A percentile compares a stretch with the other conserved stretches of the same genome.
phyloP scores from a whole-genome alignment of 1,140 invertebrate species.

The Drosophila erecta region DNA sequence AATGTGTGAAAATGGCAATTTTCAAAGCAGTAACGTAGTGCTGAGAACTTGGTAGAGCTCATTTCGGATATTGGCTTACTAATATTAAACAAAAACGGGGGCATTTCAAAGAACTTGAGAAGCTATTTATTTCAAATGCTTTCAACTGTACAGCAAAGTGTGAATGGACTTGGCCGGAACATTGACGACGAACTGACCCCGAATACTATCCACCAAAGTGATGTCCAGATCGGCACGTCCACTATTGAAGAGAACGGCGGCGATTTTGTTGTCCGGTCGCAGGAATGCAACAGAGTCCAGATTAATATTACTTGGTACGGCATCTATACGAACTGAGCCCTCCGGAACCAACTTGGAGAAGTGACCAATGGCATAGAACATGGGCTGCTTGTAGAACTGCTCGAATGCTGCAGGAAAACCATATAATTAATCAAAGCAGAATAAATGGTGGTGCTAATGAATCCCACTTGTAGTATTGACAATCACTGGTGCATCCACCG shows the following conservation, averaged over 20 bases:
- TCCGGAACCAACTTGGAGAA: slow-evolving; percentile 92
- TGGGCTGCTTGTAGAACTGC: slow-evolving; percentile 95
- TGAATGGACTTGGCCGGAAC: slow-evolving; percentile 77
- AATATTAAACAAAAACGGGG: no score
- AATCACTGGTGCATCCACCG: slow-evolving; percentile 92
- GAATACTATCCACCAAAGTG: slow-evolving; percentile 47
- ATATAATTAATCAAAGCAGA: background rate
- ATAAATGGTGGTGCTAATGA: no score
- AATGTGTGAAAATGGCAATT: slow-evolving; percentile 2
- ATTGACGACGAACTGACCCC: slow-evolving; percentile 59
- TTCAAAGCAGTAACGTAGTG: no score
- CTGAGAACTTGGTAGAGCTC: no score
- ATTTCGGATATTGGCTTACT: no score
- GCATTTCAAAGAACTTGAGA: no score
- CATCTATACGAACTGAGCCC: slow-evolving; percentile 86
- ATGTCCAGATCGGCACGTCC: slow-evolving; percentile 71
- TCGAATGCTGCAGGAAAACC: slow-evolving; percentile 55
- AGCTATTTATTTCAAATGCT: no score
- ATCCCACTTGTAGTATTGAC: slow-evolving; percentile 86
- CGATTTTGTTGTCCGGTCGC: slow-evolving; percentile 86
- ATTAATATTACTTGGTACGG: slow-evolving; percentile 59
- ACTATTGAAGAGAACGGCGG: slow-evolving; percentile 87
- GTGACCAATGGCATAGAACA: slow-evolving; percentile 94
- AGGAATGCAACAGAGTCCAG: slow-evolving; percentile 86
- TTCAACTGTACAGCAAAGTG: slow-evolving; percentile 67